phyloP scores from a whole-genome alignment of 2,113 vertebrate genomes.

The Antidorcas marsupialis region DNA sequence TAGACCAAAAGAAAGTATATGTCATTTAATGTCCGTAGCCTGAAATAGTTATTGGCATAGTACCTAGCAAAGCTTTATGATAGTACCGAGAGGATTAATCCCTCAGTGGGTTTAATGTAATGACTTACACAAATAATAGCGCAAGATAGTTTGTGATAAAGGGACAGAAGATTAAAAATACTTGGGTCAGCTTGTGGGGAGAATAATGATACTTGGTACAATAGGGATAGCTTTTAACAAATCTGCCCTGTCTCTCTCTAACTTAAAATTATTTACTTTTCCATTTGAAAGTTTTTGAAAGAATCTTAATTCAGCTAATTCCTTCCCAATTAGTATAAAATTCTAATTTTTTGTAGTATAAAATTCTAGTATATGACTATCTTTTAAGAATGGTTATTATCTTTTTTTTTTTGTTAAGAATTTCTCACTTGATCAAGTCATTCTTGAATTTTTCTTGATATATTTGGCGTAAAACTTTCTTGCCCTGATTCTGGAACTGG shows the following conservation, averaged over 20 bases:
- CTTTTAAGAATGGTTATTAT: background rate
- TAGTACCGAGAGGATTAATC: background rate
- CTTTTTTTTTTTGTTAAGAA: background rate
- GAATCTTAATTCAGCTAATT: conserved; percentile 3
- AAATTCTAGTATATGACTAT: background rate
- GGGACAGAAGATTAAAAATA: background rate
- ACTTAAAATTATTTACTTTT: conserved; percentile 2
- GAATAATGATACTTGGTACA: background rate
- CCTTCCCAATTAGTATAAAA: background rate
- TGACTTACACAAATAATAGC: background rate
- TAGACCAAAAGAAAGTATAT: background rate
- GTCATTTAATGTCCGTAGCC: background rate
- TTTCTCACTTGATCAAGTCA: background rate
- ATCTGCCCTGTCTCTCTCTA: background rate
- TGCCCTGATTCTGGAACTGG: background rate
- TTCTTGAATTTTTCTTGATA: background rate
- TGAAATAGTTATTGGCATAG: background rate
- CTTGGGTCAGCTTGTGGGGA: background rate
- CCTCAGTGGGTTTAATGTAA: background rate
- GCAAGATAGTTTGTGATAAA: background rate
- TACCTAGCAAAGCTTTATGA: background rate
- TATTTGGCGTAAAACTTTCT: background rate
- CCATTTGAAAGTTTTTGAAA: background rate
- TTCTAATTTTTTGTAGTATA: background rate
- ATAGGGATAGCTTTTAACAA: background rate